These are phyloP conservation scores for Tamandua tetradactyla DNA, from an alignment of 2,797 vertebrate species.

Conservation along the genomic window DNA sequence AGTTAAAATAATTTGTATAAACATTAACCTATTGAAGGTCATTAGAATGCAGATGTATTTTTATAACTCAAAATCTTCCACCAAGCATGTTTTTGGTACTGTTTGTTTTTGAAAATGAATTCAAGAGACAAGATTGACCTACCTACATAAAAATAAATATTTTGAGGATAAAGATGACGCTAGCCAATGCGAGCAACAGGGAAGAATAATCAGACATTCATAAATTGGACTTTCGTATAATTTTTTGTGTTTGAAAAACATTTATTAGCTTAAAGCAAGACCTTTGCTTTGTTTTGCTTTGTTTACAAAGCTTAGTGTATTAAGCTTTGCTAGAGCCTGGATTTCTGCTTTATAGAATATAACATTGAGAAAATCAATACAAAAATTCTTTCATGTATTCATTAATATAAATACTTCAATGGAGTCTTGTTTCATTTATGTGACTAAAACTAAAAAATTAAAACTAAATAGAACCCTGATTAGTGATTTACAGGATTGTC, in stretches of 20 bases:
- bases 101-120: slow-evolving; percentile 45
- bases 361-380: slow-evolving; percentile 43
- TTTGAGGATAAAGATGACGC: slow-evolving; percentile 42
- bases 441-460: slow-evolving; percentile 16
- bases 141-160: slow-evolving; percentile 24
- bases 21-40: not conserved
- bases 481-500: slow-evolving; percentile 47
- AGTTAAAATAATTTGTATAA: slow-evolving; percentile 36
- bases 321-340: not conserved
- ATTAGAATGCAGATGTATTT: slow-evolving; percentile 41
- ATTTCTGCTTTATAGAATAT: slow-evolving; percentile 24
- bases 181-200: not conserved
- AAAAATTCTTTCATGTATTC: slow-evolving; percentile 37
- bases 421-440: not conserved
- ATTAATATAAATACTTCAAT: slow-evolving; percentile 45
- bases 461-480: slow-evolving; percentile 39
- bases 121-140: not conserved
- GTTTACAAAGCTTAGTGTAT: slow-evolving; percentile 30
- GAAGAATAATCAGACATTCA: not conserved
- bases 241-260: not conserved
- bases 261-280: slow-evolving; percentile 21
- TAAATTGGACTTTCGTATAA: not conserved
- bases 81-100: not conserved
- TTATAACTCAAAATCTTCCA: slow-evolving; percentile 26
- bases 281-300: not conserved